phyloP scores from a whole-genome alignment of 2,113 vertebrate species.

The Cyphomyrus discorhynchus region DNA sequence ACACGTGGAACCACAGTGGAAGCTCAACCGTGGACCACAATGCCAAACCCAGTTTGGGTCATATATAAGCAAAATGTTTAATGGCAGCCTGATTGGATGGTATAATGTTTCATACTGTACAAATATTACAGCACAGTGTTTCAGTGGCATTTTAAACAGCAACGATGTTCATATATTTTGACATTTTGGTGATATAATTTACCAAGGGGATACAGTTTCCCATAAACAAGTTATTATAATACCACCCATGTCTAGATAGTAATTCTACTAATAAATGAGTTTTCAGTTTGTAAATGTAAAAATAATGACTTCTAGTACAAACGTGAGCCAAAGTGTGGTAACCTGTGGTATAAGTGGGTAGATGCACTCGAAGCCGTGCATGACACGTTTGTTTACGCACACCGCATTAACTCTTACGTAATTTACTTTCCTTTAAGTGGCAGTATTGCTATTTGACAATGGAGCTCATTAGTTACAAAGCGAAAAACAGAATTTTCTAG shows the following conservation, averaged over 20 bases:
- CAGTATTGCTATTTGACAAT: no score
- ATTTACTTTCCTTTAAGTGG: no score
- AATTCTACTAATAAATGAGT: neutral
- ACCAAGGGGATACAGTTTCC: neutral
- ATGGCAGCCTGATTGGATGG: rapidly evolving
- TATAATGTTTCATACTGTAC: neutral
- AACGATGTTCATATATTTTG: neutral
- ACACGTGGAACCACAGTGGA: neutral
- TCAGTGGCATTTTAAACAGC: neutral
- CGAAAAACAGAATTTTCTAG: neutral
- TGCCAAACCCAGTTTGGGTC: neutral
- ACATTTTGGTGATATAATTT: neutral
- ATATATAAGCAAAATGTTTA: neutral
- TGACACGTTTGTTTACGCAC: neutral
- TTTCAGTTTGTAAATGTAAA: neutral
- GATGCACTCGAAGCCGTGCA: neutral
- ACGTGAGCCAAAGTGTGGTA: neutral
- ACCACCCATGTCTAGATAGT: neutral
- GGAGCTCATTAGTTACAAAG: no score
- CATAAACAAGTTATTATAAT: neutral
- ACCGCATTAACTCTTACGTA: no score
- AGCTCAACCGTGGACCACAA: neutral
- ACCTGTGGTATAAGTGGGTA: neutral
- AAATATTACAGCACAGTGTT: neutral
- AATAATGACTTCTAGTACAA: neutral